phyloP scores from a whole-genome alignment of 2,113 vertebrate genomes.

The Dromaius novaehollandiae region DNA sequence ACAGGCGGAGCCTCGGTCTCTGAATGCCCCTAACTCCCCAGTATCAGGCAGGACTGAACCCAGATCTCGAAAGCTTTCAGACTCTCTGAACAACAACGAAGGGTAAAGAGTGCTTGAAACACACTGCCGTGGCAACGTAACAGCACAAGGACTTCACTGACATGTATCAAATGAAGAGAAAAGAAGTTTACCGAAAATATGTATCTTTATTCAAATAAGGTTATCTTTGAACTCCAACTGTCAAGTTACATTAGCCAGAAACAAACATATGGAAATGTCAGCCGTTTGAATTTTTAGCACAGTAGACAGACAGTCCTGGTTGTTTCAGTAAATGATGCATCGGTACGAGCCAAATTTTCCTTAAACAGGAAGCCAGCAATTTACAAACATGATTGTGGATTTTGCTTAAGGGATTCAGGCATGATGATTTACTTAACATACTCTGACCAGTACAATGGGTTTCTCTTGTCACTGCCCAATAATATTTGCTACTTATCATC shows the following conservation, averaged over 20 bases:
- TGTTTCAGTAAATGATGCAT: conserved; percentile 37
- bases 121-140: neutral
- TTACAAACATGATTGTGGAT: conserved; percentile 11
- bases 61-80: neutral
- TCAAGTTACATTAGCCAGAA: conserved; percentile 71
- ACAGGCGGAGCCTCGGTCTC: neutral
- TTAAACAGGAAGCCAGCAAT: conserved; percentile 30
- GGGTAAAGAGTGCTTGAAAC: neutral
- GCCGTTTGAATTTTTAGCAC: conserved; percentile 20
- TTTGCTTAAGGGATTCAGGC: conserved; percentile 1
- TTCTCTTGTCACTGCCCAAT: neutral
- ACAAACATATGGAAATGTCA: conserved; percentile 52
- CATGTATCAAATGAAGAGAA: neutral
- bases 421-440: neutral
- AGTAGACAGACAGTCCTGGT: conserved; percentile 39
- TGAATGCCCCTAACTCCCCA: neutral
- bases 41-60: neutral
- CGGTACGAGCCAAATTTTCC: conserved; percentile 23
- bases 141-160: neutral
- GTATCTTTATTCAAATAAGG: conserved; percentile 79
- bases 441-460: neutral
- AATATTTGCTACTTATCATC: neutral
- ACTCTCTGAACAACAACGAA: neutral
- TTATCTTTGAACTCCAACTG: conserved; percentile 66
- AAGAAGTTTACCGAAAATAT: conserved; percentile 77